phyloP scores from a whole-genome alignment of 2,888 invertebrate genomes.

The Synanthedon tipuliformis region DNA sequence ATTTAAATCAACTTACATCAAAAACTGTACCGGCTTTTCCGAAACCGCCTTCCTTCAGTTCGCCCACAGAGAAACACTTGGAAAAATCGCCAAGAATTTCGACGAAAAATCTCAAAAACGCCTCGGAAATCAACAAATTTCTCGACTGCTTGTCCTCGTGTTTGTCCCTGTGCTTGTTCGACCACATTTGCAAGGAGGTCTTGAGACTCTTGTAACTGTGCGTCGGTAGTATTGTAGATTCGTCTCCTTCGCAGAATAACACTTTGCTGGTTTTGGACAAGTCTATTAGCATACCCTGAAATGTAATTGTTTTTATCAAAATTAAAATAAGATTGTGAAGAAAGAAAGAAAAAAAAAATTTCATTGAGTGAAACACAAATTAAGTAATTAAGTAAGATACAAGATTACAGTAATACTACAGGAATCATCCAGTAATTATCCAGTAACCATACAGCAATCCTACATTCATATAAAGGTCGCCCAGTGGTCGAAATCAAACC shows the following conservation, averaged over 20 bases:
- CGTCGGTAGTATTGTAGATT: slow-evolving; percentile 79
- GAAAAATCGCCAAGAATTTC: slow-evolving; percentile 80
- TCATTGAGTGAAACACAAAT: too few species aligned
- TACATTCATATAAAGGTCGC: too few species aligned
- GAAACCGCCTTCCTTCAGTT: slow-evolving; percentile 31
- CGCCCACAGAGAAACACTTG: slow-evolving; percentile 55
- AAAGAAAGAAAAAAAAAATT: too few species aligned
- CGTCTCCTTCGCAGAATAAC: slow-evolving; percentile 78
- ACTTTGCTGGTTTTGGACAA: slow-evolving; percentile 71
- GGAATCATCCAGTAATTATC: too few species aligned
- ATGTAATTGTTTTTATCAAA: slow-evolving; percentile 8
- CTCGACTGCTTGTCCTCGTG: slow-evolving; percentile 60
- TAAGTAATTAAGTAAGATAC: too few species aligned
- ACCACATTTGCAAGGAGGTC: slow-evolving; percentile 58
- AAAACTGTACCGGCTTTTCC: slow-evolving; percentile 46
- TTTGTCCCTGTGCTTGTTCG: slow-evolving; percentile 31
- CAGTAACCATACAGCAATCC: too few species aligned
- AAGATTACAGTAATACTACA: too few species aligned
- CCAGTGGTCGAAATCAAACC: too few species aligned
- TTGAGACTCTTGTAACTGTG: slow-evolving; percentile 77
- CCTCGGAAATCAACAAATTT: slow-evolving; percentile 83
- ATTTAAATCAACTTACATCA: slow-evolving; percentile 32
- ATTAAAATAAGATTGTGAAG: too few species aligned
- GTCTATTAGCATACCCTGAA: slow-evolving; percentile 80
- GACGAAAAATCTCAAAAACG: slow-evolving; percentile 80